Percentiles rank a stretch among this genome's conserved stretches.
phyloP scores from a whole-genome alignment of 2,797 vertebrate genomes.

The Gymnodraco acuticeps region DNA sequence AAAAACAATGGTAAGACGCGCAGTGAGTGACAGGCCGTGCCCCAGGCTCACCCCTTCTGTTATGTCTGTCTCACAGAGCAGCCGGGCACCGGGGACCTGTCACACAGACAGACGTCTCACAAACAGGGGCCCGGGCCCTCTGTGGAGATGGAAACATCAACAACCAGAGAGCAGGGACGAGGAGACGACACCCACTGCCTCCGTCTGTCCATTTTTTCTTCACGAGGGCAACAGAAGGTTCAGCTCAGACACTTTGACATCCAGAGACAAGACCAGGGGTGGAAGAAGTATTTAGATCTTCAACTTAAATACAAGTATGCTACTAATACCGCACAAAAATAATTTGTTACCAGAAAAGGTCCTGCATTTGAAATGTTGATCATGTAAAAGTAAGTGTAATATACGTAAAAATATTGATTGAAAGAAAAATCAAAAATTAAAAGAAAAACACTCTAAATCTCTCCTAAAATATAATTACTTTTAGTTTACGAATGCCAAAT shows the following conservation, averaged over 20 bases:
- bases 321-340: too few species aligned
- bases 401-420: too few species aligned
- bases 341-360: too few species aligned
- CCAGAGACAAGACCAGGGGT: conserved; percentile 25
- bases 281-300: too few species aligned
- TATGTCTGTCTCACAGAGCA: conserved; percentile 63
- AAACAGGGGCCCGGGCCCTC: conserved; percentile 53
- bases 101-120: conserved; percentile 66
- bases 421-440: too few species aligned
- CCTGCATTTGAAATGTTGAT: too few species aligned
- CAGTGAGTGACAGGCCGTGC: conserved; percentile 76
- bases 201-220: conserved; percentile 36
- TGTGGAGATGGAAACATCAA: conserved; percentile 48
- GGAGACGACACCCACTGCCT: conserved; percentile 16
- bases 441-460: too few species aligned
- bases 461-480: too few species aligned
- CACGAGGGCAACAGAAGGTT: conserved; percentile 18
- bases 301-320: too few species aligned
- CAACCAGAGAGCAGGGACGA: conserved; percentile 50
- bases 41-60: conserved; percentile 72
- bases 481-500: too few species aligned
- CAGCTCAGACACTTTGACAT: conserved; percentile 7
- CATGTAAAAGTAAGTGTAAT: too few species aligned
- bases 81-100: conserved; percentile 61
- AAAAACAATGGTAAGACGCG: conserved; percentile 45